phyloP scores from a whole-genome alignment of 2,888 invertebrate species.

The Microctonus brassicae region DNA sequence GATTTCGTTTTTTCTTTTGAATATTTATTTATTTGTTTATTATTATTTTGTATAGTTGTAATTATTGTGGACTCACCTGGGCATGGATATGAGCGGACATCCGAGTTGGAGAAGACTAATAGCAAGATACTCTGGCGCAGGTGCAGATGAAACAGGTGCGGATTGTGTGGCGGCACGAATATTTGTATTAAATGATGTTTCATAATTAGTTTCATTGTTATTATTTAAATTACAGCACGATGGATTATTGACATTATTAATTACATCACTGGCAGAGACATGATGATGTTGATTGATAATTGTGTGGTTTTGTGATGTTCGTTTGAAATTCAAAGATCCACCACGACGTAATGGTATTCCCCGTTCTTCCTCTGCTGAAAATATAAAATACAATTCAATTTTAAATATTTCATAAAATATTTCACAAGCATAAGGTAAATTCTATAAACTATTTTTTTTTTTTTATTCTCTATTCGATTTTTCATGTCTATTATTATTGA shows the following conservation, averaged over 20 bases:
- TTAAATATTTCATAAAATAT: background rate
- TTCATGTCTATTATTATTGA: too few species aligned
- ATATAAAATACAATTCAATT: too few species aligned
- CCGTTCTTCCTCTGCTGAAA: slow-evolving; percentile 55
- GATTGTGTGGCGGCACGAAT: slow-evolving; percentile 52
- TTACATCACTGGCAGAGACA: slow-evolving; percentile 42
- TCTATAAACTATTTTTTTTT: background rate
- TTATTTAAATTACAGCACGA: slow-evolving; percentile 26
- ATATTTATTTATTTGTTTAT: background rate
- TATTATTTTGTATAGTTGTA: background rate
- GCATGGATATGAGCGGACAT: slow-evolving; percentile 64
- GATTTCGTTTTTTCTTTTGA: background rate
- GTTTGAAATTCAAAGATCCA: slow-evolving; percentile 50
- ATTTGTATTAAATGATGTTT: slow-evolving; percentile 31
- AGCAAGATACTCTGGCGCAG: slow-evolving; percentile 62
- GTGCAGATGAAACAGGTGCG: slow-evolving; percentile 57
- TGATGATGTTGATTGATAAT: slow-evolving; percentile 38
- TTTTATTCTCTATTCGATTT: too few species aligned
- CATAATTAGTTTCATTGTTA: slow-evolving; percentile 34
- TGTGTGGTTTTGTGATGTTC: slow-evolving; percentile 46
- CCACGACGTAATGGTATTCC: slow-evolving; percentile 53
- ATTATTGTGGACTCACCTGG: slow-evolving; percentile 55
- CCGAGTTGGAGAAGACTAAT: slow-evolving; percentile 63
- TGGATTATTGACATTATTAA: slow-evolving; percentile 38
- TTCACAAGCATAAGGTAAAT: background rate